Base-by-base conservation (phyloP, 2,113 vertebrate genomes). In the Myiozetetes cayanensis region DNA sequence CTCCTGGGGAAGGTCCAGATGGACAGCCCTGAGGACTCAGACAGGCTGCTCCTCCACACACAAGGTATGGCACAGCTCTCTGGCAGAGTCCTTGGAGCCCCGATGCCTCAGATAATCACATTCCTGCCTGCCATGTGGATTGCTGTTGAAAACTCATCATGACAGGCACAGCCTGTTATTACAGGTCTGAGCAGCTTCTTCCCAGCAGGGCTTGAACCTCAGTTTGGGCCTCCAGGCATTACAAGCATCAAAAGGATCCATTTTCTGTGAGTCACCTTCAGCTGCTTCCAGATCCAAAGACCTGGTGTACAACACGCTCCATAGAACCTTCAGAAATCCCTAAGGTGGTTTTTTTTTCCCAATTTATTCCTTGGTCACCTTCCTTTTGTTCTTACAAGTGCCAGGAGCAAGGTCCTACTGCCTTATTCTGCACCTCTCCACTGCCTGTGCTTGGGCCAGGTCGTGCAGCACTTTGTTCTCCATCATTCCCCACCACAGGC, bases 161-260 rank as follows among this genome's bases (percentile, higher is more conserved):
- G 93, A 93, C 96, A 92, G 92, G 85, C 75, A 39, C 96, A 95
- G 96, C 59, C 95, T 97, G 96, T 75, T 33, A 12, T 30, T 67
- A 55, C 70, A 85, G 95, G 52, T 88, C 10, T 31, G 90, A 95
- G 94, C 94, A 97, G 95, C 90, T 95, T 92, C 95, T 95, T 85
- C 95, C 84, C 96, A 97, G 95, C 76, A 61, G 95, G 94, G 52
- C 52, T 88, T 18, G 68, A 77, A 79, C 41, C 72, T 84, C 55
- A 5, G 24, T 27, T 66, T 30, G 47, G 70, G 59, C 90, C 88
- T 86, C 39, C 72, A 21, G 93, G 94, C 93, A 56, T 28, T 55
- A 47, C 20, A 30, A 92, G 85, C 85, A 59, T n/a, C 63, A 46
- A n/a, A 80, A 80, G 43, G 43, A 81, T 44, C 75, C 20, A 44